phyloP scores from a whole-genome alignment of 2,113 vertebrate species.

The Paradoxurus hermaphroditus region DNA sequence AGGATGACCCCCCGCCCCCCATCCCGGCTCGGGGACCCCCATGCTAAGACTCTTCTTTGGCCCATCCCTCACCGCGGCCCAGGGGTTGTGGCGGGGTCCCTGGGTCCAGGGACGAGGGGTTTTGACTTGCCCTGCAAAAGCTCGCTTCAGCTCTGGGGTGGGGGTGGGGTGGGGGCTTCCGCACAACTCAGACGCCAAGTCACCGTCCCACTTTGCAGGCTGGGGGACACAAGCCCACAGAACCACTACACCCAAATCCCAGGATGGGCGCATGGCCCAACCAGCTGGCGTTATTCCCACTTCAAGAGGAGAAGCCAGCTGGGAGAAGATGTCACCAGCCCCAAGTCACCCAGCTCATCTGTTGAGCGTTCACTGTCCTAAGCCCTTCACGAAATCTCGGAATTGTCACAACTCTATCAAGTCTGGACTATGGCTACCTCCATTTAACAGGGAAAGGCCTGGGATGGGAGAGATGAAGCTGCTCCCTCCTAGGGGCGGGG shows the following conservation, averaged over 20 bases:
- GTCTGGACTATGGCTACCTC: neutral
- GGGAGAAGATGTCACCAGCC: neutral
- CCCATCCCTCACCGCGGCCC: neutral
- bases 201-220: neutral
- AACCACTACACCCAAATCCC: neutral
- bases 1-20: neutral
- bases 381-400: neutral
- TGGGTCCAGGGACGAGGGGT: too few species aligned
- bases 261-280: neutral
- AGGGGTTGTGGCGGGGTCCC: neutral
- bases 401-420: neutral
- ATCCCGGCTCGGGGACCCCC: neutral
- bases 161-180: too few species aligned
- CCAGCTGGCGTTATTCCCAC: neutral
- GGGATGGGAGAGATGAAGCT: neutral
- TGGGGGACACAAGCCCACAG: neutral
- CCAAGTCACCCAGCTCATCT: neutral
- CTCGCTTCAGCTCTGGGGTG: neutral
- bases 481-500: too few species aligned
- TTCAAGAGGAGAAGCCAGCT: neutral
- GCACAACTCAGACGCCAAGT: neutral
- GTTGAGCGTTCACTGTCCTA: neutral
- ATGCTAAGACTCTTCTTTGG: neutral
- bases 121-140: neutral
- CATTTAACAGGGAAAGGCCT: neutral